Evolutionary conservation across 2,113 vertebrate species (phyloP).

Genomic region (Lasiurus cinereus): DNA sequence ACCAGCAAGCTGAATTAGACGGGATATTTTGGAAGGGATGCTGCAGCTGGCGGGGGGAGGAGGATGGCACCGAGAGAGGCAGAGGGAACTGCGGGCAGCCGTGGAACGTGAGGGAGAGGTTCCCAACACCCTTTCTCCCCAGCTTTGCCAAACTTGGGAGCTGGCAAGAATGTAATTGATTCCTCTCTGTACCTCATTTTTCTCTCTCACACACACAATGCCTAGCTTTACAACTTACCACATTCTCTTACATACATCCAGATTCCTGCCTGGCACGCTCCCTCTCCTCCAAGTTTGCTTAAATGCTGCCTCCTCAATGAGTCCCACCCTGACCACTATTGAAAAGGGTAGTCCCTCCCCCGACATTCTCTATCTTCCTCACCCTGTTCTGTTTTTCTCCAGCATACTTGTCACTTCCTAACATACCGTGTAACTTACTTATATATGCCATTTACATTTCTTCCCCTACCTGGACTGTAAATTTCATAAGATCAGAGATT

Average conservation of each 20-base stretch:
- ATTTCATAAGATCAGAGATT: neutral
- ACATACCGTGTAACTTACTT: constrained; percentile 80
- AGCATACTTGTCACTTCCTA: neutral
- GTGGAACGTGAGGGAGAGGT: neutral
- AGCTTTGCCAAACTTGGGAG: neutral
- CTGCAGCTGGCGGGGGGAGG: constrained; percentile 80
- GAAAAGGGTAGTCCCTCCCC: neutral
- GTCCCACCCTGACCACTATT: too few relatives aligned
- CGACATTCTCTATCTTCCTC: neutral
- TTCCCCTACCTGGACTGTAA: neutral
- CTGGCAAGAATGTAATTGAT: neutral
- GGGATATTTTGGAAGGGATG: constrained; percentile 79
- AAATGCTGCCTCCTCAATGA: neutral
- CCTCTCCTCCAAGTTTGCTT: neutral
- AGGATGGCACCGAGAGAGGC: neutral
- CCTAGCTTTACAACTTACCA: neutral
- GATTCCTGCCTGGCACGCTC: neutral
- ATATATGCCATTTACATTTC: constrained; percentile 21
- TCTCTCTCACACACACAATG: neutral
- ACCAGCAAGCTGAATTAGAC: constrained; percentile 70
- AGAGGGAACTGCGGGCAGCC: constrained; percentile 23
- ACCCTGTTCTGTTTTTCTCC: constrained; percentile 56
- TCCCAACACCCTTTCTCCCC: neutral
- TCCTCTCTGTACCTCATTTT: neutral
- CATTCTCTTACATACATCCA: constrained; percentile 31